A percentile compares a stretch with the other conserved stretches of the same genome.
These are phyloP conservation scores for Dreissena polymorpha DNA, from an alignment of 1,140 invertebrate genomes.

Conservation along the genomic window DNA sequence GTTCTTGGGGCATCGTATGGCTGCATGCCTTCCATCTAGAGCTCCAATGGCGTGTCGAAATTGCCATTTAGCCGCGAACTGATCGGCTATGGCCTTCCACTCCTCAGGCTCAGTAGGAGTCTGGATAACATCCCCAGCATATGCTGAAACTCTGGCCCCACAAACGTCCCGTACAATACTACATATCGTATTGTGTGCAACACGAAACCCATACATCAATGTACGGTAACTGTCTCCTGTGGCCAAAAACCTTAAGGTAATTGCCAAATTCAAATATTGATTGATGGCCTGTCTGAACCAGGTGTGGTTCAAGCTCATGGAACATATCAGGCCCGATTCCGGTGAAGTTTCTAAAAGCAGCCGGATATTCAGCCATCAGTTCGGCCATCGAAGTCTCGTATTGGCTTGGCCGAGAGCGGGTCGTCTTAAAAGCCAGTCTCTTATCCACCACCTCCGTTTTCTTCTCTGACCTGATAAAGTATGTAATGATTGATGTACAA, in stretches of 20 bases:
- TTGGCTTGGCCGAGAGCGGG: conserved; percentile 1
- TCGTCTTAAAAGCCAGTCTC: conserved; percentile 18
- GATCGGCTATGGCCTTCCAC: conserved; percentile 26
- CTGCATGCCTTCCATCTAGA: conserved; percentile 54
- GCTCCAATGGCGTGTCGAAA: conserved; percentile 42
- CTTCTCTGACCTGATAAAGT: background rate
- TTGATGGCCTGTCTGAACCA: background rate
- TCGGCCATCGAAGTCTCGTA: background rate
- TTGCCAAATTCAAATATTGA: conserved; percentile 2
- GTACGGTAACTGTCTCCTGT: conserved; percentile 12
- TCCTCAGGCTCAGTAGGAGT: conserved; percentile 18
- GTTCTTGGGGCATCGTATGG: conserved; percentile 20
- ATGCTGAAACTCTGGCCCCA: background rate
- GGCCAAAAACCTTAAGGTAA: background rate
- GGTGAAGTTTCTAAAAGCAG: background rate
- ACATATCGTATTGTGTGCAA: conserved; percentile 5
- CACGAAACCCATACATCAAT: conserved; percentile 10
- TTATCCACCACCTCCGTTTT: background rate
- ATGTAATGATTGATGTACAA: background rate
- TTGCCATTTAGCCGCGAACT: conserved; percentile 26
- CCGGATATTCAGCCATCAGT: background rate
- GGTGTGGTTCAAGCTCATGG: background rate
- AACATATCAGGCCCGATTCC: background rate
- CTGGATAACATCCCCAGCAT: background rate
- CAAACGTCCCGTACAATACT: background rate